Percentiles rank a stretch among this genome's conserved stretches.
Conservation (phyloP, 2,113 vertebrate genomes). For the Mobula birostris region DNA sequence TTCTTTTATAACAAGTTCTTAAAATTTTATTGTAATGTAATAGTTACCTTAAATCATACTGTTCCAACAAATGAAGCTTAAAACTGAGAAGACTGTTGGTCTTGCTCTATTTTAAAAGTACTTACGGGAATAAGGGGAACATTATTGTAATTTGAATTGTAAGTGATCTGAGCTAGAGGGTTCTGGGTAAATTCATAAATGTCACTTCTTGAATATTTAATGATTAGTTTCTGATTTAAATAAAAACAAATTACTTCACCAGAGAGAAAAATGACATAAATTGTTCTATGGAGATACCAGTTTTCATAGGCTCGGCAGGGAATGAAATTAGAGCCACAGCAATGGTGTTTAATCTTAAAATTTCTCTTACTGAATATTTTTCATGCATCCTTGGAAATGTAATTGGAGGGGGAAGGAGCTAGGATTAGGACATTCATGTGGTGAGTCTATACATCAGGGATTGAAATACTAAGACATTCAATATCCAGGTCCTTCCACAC, state of each 20-base stretch:
- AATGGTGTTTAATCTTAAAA: not conserved
- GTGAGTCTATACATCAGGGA: not conserved
- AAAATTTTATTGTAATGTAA: slow-evolving; percentile 23
- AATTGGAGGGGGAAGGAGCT: not conserved
- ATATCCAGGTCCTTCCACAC: not conserved
- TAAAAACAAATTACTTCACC: not conserved
- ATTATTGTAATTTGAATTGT: not conserved
- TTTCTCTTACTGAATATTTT: not conserved
- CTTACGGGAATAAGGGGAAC: not conserved
- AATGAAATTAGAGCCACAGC: not conserved
- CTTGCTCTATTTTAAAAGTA: not conserved
- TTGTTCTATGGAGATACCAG: not conserved
- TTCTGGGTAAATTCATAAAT: not conserved
- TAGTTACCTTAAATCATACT: slow-evolving; percentile 31
- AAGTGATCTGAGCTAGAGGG: not conserved
- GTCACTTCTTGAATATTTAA: not conserved
- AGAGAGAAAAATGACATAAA: not conserved
- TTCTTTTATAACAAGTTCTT: slow-evolving; percentile 36
- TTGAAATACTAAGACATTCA: not conserved
- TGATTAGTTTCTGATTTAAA: not conserved
- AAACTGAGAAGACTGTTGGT: not conserved
- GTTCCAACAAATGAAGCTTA: not conserved
- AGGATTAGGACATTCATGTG: not conserved
- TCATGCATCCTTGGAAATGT: not conserved
- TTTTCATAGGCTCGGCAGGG: not conserved